Evolutionary conservation across 2,888 invertebrate species (phyloP).

Genomic region (Dicyrtoma fusca): DNA sequence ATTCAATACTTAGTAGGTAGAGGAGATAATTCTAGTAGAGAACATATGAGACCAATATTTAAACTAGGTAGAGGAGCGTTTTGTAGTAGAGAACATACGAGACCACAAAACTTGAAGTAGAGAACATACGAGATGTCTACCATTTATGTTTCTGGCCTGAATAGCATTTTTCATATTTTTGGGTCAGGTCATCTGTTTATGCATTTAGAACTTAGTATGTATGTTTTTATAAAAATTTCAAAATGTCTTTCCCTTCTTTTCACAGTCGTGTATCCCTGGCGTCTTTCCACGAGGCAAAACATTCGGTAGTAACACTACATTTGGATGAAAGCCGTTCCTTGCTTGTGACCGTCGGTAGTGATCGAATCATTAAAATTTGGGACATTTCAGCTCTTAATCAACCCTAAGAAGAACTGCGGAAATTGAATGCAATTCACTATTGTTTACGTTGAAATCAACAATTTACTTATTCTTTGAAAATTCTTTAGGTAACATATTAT

Average conservation of each 20-base stretch:
- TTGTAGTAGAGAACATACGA: too few species aligned
- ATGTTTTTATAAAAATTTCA: not conserved
- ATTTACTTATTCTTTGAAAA: not conserved
- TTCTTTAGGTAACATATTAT: too few species aligned
- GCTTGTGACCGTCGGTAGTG: constrained; percentile 91
- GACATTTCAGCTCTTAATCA: constrained; percentile 71
- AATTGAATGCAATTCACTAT: not conserved
- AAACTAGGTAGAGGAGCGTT: too few species aligned
- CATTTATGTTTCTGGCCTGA: constrained; percentile 7
- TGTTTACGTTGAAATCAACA: not conserved
- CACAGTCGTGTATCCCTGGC: constrained; percentile 73
- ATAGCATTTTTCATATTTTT: too few species aligned
- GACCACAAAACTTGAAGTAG: too few species aligned
- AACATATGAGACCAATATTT: too few species aligned
- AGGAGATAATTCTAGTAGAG: too few species aligned
- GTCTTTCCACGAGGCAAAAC: constrained; percentile 93
- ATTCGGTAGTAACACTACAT: constrained; percentile 81
- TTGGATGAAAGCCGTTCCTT: constrained; percentile 86
- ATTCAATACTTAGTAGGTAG: too few species aligned
- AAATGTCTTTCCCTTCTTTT: constrained; percentile 13
- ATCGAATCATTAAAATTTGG: constrained; percentile 93
- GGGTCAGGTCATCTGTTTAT: too few species aligned
- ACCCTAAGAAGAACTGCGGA: not conserved
- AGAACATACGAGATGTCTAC: too few species aligned
- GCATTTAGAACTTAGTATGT: too few species aligned